Percentiles rank a stretch among this genome's conserved stretches.
Evolutionary conservation across 2,797 vertebrate genomes (phyloP).

Genomic region (Galagoides demidoff): DNA sequence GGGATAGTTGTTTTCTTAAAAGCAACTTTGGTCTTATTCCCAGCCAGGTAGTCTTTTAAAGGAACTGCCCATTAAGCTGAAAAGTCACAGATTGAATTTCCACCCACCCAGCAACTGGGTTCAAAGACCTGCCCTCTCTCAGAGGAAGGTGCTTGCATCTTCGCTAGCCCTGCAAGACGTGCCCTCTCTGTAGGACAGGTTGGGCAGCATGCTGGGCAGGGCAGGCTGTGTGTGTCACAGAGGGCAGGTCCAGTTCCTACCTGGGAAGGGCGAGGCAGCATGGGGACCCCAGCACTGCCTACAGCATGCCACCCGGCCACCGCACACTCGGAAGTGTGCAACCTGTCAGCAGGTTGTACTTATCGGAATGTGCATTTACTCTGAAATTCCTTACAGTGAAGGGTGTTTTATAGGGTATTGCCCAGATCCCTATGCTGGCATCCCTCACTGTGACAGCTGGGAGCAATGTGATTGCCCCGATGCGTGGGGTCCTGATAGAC

Average conservation of each 20-base stretch:
- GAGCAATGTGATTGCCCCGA: not conserved
- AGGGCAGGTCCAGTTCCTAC: not conserved
- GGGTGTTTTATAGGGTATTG: not conserved
- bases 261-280: not conserved
- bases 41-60: not conserved
- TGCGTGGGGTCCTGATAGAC: not conserved
- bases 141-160: not conserved
- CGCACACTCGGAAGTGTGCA: not conserved
- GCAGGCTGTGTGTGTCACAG: not conserved
- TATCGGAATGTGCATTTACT: not conserved
- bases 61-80: not conserved
- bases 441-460: not conserved
- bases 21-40: not conserved
- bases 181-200: not conserved
- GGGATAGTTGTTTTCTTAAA: slow-evolving; percentile 26
- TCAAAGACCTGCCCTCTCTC: not conserved
- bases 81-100: not conserved
- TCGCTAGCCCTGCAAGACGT: not conserved
- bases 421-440: not conserved
- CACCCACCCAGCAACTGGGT: not conserved
- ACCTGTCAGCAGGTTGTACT: not conserved
- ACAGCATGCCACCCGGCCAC: not conserved
- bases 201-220: slow-evolving; percentile 2
- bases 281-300: not conserved
- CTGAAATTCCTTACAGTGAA: not conserved